A percentile compares a stretch with the other conserved stretches of the same genome.
phyloP scores from a whole-genome alignment of 1,140 invertebrate genomes.

The Hestina assimilis region DNA sequence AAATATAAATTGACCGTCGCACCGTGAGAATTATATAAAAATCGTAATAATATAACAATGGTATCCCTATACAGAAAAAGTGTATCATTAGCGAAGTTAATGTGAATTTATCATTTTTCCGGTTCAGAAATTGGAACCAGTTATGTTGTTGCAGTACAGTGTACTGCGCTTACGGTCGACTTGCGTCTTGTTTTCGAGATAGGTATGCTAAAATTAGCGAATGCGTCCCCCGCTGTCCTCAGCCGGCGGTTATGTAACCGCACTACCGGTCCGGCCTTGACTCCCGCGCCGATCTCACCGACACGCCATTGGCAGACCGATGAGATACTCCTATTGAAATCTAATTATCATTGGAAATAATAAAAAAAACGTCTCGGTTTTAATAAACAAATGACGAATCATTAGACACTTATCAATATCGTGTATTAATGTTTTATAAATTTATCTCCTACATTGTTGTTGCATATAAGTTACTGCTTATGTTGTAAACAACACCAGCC shows the following conservation, averaged over 20 bases:
- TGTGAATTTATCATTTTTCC: background rate
- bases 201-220: slow-evolving; percentile 67
- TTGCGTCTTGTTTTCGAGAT: slow-evolving; percentile 54
- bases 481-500: background rate
- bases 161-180: slow-evolving; percentile 13
- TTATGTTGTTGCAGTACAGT: slow-evolving; percentile 1
- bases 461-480: background rate
- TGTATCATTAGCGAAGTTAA: background rate
- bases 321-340: slow-evolving; percentile 29
- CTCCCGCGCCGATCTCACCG: slow-evolving; percentile 64
- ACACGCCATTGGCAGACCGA: slow-evolving; percentile 48
- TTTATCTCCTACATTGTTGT: background rate
- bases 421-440: background rate
- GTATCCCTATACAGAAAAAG: no score
- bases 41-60: background rate
- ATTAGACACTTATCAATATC: background rate
- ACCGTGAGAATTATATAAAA: background rate
- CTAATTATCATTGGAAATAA: background rate
- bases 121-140: slow-evolving; percentile 3
- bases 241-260: slow-evolving; percentile 64
- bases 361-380: no score
- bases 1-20: background rate
- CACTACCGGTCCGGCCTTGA: slow-evolving; percentile 68
- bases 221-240: slow-evolving; percentile 52
- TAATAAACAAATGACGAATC: background rate